phyloP scores from a whole-genome alignment of 1,140 invertebrate species.

The Sycobia sp. region DNA sequence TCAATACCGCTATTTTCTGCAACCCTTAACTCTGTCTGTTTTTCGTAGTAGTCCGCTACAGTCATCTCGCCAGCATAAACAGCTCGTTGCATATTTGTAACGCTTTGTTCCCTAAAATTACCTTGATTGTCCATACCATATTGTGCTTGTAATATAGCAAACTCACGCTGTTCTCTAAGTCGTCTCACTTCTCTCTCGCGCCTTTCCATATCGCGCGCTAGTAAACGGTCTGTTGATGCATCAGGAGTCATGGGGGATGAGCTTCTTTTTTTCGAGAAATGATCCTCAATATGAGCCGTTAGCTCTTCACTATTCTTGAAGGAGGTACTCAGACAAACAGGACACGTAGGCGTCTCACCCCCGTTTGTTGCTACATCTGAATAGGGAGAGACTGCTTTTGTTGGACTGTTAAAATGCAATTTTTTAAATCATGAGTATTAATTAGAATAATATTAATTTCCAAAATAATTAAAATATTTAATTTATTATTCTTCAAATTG shows the following conservation, averaged over 20 bases:
- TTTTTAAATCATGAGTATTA: background rate
- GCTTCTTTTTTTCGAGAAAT: slow-evolving; percentile 63
- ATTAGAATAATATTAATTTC: too few species aligned
- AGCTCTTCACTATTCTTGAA: slow-evolving; percentile 64
- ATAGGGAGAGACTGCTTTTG: slow-evolving; percentile 49
- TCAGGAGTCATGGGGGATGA: slow-evolving; percentile 62
- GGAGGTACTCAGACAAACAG: slow-evolving; percentile 62
- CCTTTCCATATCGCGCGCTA: slow-evolving; percentile 68
- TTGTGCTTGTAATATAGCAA: slow-evolving; percentile 79
- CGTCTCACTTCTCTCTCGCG: slow-evolving; percentile 73
- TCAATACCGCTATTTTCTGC: slow-evolving; percentile 81
- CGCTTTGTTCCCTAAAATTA: slow-evolving; percentile 80
- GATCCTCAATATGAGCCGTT: slow-evolving; percentile 73
- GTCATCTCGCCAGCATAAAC: slow-evolving; percentile 85
- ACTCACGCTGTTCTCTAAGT: slow-evolving; percentile 78
- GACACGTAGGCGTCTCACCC: slow-evolving; percentile 59
- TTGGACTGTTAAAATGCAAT: slow-evolving; percentile 45
- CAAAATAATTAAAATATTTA: too few species aligned
- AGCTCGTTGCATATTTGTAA: slow-evolving; percentile 81
- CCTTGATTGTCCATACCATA: slow-evolving; percentile 89
- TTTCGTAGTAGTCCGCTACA: slow-evolving; percentile 83
- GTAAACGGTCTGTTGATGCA: slow-evolving; percentile 62
- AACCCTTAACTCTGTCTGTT: slow-evolving; percentile 74
- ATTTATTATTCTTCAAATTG: too few species aligned
- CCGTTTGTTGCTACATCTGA: slow-evolving; percentile 49